These are phyloP conservation scores for Sebastes goodei DNA, from an alignment of 2,797 vertebrate genomes.

Conservation along the genomic window DNA sequence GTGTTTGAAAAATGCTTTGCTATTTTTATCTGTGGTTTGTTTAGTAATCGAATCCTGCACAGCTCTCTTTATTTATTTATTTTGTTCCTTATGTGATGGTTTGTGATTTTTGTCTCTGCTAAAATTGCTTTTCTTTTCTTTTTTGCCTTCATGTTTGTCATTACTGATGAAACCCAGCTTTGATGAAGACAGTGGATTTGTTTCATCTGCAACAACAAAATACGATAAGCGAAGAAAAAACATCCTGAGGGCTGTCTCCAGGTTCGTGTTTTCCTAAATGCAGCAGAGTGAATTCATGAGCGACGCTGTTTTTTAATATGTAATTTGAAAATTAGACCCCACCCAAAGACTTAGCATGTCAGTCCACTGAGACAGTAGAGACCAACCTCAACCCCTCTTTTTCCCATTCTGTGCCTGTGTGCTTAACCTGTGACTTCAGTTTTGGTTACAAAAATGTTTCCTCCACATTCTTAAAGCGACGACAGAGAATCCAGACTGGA, in stretches of 20 bases:
- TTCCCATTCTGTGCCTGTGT: conserved; percentile 60
- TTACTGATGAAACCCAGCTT: conserved; percentile 48
- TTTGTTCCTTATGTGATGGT: conserved; percentile 59
- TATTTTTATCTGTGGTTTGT: conserved; percentile 70
- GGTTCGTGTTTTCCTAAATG: conserved; percentile 46
- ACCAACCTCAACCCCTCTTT: conserved; percentile 46
- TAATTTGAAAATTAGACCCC: conserved; percentile 45
- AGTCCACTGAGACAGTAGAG: conserved; percentile 44
- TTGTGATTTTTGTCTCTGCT: conserved; percentile 49
- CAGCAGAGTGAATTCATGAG: conserved; percentile 37
- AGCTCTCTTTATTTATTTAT: conserved; percentile 72
- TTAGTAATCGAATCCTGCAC: conserved; percentile 65
- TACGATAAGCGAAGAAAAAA: conserved; percentile 25
- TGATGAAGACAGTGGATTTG: conserved; percentile 49
- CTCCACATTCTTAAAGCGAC: conserved; percentile 22
- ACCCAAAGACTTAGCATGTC: conserved; percentile 65
- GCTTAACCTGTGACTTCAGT: conserved; percentile 54
- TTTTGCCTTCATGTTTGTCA: conserved; percentile 39
- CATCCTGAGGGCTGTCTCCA: conserved; percentile 30
- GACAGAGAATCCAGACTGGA: conserved; percentile 41
- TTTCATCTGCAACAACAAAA: conserved; percentile 46
- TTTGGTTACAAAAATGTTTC: conserved; percentile 47
- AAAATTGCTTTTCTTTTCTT: conserved; percentile 35
- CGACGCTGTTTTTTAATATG: conserved; percentile 43
- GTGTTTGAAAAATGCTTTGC: conserved; percentile 70